These are phyloP conservation scores for Corvus cornix DNA, from an alignment of 2,113 vertebrate genomes.

Conservation along the genomic window DNA sequence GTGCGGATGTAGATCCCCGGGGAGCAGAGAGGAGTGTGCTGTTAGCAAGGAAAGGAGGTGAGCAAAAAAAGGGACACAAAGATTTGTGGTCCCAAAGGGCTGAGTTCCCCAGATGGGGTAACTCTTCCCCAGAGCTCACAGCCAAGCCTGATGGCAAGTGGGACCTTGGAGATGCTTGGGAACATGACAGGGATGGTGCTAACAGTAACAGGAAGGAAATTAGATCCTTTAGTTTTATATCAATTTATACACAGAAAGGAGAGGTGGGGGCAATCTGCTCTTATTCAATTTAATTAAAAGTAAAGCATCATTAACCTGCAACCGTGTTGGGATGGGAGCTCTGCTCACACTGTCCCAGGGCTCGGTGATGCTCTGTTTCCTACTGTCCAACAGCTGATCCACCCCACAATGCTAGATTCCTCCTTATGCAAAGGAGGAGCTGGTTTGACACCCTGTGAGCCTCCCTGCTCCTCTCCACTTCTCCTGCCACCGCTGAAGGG, in stretches of 20 bases:
- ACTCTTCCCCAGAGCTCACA: background rate
- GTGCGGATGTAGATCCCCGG: conserved; percentile 96
- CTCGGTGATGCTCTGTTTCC: background rate
- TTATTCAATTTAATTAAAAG: background rate
- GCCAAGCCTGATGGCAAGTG: background rate
- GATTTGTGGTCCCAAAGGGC: background rate
- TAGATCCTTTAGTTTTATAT: rapidly evolving
- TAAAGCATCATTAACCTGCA: background rate
- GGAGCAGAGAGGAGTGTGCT: conserved; percentile 90
- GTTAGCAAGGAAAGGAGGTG: background rate
- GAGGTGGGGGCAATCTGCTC: background rate
- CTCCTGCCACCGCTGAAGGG: background rate
- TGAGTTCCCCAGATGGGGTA: background rate
- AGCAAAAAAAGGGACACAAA: background rate
- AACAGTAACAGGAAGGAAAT: background rate
- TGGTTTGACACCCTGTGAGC: background rate
- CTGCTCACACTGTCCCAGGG: background rate
- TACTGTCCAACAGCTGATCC: background rate
- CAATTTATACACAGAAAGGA: background rate
- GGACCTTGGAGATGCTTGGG: background rate
- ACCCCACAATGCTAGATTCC: background rate
- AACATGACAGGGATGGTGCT: rapidly evolving
- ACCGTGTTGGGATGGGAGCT: background rate
- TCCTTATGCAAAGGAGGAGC: background rate
- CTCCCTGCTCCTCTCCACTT: background rate